phyloP scores from a whole-genome alignment of 2,888 invertebrate genomes.

The Oscheius sp. region DNA sequence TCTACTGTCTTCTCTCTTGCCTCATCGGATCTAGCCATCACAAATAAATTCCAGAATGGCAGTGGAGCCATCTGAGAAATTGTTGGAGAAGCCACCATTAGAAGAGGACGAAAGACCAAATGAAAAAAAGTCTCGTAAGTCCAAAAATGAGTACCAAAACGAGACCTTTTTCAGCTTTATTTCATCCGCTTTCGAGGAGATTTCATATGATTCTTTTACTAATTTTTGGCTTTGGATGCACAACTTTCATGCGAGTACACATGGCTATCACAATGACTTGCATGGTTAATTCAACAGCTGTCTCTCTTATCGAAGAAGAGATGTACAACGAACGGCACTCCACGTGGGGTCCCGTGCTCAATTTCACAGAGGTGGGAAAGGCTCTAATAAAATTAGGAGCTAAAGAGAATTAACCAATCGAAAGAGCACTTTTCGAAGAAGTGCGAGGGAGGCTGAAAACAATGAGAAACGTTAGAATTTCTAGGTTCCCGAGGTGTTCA shows the following conservation, averaged over 20 bases:
- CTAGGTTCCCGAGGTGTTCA: too few species aligned
- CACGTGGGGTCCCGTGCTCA: not conserved
- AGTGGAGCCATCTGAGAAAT: not conserved
- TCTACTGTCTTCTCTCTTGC: not conserved
- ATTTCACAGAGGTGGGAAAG: not conserved
- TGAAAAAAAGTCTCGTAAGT: constrained; percentile 1
- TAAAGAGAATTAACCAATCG: too few species aligned
- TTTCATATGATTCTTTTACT: constrained; percentile 45
- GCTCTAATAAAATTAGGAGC: not conserved
- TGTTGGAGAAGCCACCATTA: constrained; percentile 6
- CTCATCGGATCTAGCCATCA: not conserved
- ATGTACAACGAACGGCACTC: constrained; percentile 4
- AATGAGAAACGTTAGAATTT: too few species aligned
- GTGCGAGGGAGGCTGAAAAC: too few species aligned
- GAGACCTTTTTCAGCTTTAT: constrained; percentile 43
- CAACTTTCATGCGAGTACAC: constrained; percentile 50
- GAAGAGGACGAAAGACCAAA: constrained; percentile 13
- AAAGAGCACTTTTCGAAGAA: too few species aligned
- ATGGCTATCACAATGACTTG: constrained; percentile 55
- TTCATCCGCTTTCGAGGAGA: constrained; percentile 49
- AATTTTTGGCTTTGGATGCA: constrained; percentile 49
- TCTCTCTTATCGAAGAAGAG: constrained; percentile 35
- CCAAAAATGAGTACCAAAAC: not conserved
- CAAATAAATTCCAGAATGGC: not conserved
- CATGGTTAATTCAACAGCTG: constrained; percentile 53